A percentile compares a stretch with the other conserved stretches of the same genome.
These are phyloP conservation scores for Mizuhopecten yessoensis DNA, from an alignment of 1,140 invertebrate genomes.

Conservation along the genomic window DNA sequence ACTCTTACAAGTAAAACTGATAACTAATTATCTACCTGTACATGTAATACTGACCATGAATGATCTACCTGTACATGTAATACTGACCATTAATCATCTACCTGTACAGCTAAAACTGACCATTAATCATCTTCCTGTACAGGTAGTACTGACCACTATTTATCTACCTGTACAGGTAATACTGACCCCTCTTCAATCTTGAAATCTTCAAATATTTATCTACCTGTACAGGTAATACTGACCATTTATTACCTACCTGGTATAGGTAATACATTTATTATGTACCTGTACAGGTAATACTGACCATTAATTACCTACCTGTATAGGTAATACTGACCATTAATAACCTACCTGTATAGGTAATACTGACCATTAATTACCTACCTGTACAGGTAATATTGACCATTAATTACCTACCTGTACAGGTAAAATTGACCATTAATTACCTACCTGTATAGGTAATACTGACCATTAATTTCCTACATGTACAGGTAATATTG, in stretches of 20 bases:
- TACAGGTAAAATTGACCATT: no score
- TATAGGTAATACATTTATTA: no score
- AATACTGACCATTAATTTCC: no score
- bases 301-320: neutral
- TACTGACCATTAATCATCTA: neutral
- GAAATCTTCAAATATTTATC: no score
- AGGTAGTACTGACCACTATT: neutral
- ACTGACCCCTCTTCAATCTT: neutral
- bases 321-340: neutral
- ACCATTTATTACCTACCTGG: neutral
- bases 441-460: neutral
- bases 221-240: neutral
- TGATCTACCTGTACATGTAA: conserved; percentile 1
- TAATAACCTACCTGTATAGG: neutral
- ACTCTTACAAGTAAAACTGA: conserved; percentile 10
- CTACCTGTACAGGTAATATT: no score
- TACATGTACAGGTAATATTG: no score
- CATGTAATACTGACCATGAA: neutral
- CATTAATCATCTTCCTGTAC: neutral
- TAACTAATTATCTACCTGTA: neutral
- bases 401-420: no score
- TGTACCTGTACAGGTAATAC: neutral
- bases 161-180: neutral
- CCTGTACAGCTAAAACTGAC: neutral
- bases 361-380: no score